phyloP scores from a whole-genome alignment of 1,140 invertebrate genomes.

The Drosophila santomea region DNA sequence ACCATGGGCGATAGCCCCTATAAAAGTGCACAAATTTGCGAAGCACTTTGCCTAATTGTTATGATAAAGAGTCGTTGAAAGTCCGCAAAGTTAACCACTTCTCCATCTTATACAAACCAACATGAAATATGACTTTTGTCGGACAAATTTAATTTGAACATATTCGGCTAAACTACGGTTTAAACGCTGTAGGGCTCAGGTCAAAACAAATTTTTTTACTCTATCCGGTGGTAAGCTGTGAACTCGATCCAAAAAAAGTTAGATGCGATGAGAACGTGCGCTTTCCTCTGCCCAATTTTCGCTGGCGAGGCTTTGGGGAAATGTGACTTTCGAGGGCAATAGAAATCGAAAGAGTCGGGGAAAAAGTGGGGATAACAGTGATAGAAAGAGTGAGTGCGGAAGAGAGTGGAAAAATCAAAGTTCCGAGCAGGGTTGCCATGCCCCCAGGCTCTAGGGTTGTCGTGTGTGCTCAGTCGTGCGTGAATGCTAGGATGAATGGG shows the following conservation, averaged over 20 bases:
- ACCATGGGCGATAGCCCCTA: conserved; percentile 44
- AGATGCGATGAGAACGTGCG: conserved; percentile 3
- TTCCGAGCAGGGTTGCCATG: conserved; percentile 12
- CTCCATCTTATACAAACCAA: not conserved
- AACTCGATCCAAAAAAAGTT: conserved; percentile 10
- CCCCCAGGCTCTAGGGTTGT: conserved; percentile 18
- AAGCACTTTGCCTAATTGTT: conserved; percentile 68
- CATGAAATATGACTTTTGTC: not conserved
- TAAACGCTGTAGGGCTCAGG: not conserved
- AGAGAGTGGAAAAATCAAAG: conserved; percentile 19
- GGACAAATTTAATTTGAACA: not conserved
- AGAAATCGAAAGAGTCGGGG: conserved; percentile 13
- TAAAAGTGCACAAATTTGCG: conserved; percentile 62
- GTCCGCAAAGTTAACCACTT: conserved; percentile 12
- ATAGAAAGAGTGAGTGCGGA: not conserved
- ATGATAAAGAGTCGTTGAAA: conserved; percentile 45
- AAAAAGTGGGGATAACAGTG: not conserved
- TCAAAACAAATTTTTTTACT: not conserved
- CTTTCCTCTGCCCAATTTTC: not conserved
- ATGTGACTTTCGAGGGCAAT: conserved; percentile 32
- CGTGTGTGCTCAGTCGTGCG: conserved; percentile 41
- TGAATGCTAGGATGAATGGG: conserved; percentile 13
- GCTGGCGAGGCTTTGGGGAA: conserved; percentile 4
- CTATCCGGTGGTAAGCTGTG: not conserved
- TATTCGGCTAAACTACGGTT: not conserved